Base-by-base conservation (phyloP, 1,140 invertebrate genomes). In the Episyrphus balteatus region DNA sequence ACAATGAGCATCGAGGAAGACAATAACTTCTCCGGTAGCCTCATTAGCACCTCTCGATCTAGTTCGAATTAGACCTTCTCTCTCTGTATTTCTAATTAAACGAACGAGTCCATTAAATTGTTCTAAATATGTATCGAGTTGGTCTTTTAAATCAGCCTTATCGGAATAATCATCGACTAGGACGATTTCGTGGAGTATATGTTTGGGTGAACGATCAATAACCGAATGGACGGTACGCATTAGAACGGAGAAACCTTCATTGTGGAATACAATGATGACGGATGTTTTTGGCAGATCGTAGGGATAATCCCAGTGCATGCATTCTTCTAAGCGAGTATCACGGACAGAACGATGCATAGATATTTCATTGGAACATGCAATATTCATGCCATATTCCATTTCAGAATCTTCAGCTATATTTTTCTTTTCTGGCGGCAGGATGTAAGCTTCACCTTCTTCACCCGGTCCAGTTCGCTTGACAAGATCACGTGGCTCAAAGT, bases 261-360 rank as follows among this genome's bases (percentile, higher is more conserved):
- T 99, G 64, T 99, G 95, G 68, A 99, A 99, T 11, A 98, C 96
- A 50, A 99, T 84, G 51, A 99, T 94, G 0, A 99, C 92, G 64
- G 88, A 92, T 5, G 93, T 91, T 43, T 76, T 82, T 0, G 95
- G 93, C 53, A 99, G 73, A 49, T 86, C 73, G 55, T 80, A 76
- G 7, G 93, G 88, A 71, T 98, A 99, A 59, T 95, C 79, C 95
- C 96, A 99, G 64, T 92, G 86, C 67, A 90, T 91, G 70, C 96
- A 99, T 68, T 97, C 92, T 34, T 81, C 72, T 30, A 87, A 68
- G 46, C 94, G 75, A 1, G 90, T 89, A 68, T 98, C 94, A 18
- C 84, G 84, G 50, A 98, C 84, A 9, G 81, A 73, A 55, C 94
- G 75, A 62, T 84, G 78, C 48, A 73, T 62, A 14, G 76, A 75